Percentiles rank a stretch among this genome's conserved stretches.
Conservation (phyloP, 2,888 invertebrate genomes). For the Gastracanthus pulcherrimus region DNA sequence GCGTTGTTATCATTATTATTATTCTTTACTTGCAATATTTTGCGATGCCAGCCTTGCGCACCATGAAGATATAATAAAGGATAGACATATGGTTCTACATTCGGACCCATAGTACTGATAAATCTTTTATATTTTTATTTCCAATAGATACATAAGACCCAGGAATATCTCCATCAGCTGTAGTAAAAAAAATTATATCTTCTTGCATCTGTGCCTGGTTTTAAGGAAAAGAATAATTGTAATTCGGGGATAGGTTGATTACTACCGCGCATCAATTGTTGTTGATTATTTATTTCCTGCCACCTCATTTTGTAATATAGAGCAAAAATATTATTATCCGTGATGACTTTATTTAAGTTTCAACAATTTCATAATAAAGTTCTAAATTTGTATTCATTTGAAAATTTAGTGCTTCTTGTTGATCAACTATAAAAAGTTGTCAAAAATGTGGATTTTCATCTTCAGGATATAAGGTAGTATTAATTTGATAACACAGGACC, state of each 20-base stretch:
- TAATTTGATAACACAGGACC: too few species aligned
- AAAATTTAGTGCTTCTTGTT: conserved; percentile 48
- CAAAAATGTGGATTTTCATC: conserved; percentile 54
- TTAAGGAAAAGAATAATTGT: conserved; percentile 7
- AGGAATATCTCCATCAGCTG: conserved; percentile 60
- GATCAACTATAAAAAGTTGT: conserved; percentile 58
- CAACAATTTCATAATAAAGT: conserved; percentile 19
- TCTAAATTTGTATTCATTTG: neutral
- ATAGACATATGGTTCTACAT: conserved; percentile 48
- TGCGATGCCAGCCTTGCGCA: conserved; percentile 45
- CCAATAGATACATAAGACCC: conserved; percentile 59
- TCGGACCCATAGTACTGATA: conserved; percentile 58
- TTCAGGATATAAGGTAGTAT: conserved; percentile 54
- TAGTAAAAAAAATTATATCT: conserved; percentile 61
- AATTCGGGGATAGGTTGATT: neutral
- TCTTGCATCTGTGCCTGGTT: neutral
- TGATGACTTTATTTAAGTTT: conserved; percentile 7
- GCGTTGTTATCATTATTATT: neutral
- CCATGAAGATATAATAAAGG: conserved; percentile 55
- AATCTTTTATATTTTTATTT: conserved; percentile 50
- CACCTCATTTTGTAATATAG: conserved; percentile 30
- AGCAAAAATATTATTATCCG: conserved; percentile 23
- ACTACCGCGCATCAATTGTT: neutral
- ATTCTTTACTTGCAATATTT: conserved; percentile 19
- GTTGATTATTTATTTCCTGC: neutral